phyloP scores from a whole-genome alignment of 2,888 invertebrate species.

The Apomyelois bistriatella region DNA sequence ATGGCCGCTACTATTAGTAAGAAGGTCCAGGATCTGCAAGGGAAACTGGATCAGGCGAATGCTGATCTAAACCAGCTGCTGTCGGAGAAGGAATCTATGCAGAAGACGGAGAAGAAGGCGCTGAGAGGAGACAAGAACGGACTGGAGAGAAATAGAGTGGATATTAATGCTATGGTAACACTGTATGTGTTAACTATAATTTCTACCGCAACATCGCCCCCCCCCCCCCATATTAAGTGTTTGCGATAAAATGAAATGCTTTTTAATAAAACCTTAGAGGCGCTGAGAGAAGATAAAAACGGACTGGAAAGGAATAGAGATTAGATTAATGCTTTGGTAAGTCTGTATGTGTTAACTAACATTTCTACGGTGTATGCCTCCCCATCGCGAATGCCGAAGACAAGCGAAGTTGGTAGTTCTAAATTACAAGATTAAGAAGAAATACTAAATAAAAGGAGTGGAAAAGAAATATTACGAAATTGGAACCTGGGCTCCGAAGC shows the following conservation, averaged over 20 bases:
- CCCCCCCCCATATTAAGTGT: no score
- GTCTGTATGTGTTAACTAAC: background rate
- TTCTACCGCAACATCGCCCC: no score
- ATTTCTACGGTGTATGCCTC: background rate
- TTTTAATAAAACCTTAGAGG: conserved; percentile 90
- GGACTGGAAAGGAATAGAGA: conserved; percentile 87
- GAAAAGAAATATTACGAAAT: no score
- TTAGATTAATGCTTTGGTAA: conserved; percentile 87
- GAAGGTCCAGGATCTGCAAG: conserved; percentile 86
- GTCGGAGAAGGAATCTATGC: conserved; percentile 90
- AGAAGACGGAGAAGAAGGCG: conserved; percentile 90
- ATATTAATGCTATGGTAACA: conserved; percentile 89
- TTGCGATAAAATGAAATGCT: no score
- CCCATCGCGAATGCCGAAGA: no score
- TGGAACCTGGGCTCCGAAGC: no score
- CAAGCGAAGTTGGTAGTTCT: no score
- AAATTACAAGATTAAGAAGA: no score
- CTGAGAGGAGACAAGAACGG: conserved; percentile 89
- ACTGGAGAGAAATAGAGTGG: conserved; percentile 87
- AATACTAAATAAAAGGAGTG: no score
- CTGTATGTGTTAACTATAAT: no score
- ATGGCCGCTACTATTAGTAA: no score
- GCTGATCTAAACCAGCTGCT: conserved; percentile 86
- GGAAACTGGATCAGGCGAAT: conserved; percentile 84
- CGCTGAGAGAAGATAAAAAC: conserved; percentile 88